Percentiles rank a stretch among this genome's conserved stretches.
These are phyloP conservation scores for Epizoanthus ramosus DNA, from an alignment of 92 coral and sea anemone species.

Conservation along the genomic window DNA sequence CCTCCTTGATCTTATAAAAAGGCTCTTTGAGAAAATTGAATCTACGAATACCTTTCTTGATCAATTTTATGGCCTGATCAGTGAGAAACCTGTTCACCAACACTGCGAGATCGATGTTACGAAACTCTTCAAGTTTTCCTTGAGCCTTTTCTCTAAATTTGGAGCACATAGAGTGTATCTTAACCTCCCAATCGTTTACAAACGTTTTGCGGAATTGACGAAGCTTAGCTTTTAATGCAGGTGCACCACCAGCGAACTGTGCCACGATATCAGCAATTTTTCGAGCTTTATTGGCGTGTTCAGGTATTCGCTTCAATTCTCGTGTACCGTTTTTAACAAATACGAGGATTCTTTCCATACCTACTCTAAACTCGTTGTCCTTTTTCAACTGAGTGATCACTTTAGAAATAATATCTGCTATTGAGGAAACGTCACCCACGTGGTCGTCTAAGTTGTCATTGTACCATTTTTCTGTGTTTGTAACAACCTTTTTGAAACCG, in stretches of 20 bases:
- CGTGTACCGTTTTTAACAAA: slow-evolving; percentile 70
- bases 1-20: slow-evolving; percentile 62
- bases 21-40: slow-evolving; percentile 78
- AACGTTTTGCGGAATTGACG: slow-evolving; percentile 78
- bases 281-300: slow-evolving; percentile 83
- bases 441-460: slow-evolving; percentile 70
- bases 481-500: slow-evolving; percentile 75
- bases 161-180: slow-evolving; percentile 75
- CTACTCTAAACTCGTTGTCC: slow-evolving; percentile 75
- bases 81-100: slow-evolving; percentile 74
- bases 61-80: slow-evolving; percentile 74
- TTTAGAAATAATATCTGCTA: slow-evolving; percentile 82
- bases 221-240: slow-evolving; percentile 67
- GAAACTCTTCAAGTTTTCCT: slow-evolving; percentile 68
- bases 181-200: slow-evolving; percentile 73
- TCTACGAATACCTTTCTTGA: slow-evolving; percentile 66
- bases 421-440: slow-evolving; percentile 80
- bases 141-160: slow-evolving; percentile 71
- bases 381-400: slow-evolving; percentile 83
- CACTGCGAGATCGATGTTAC: slow-evolving; percentile 68
- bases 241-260: slow-evolving; percentile 77
- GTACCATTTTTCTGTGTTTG: slow-evolving; percentile 89
- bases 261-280: slow-evolving; percentile 83
- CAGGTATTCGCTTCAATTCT: slow-evolving; percentile 74
- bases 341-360: slow-evolving; percentile 68